Conservation (phyloP, 53 echinoderm and acorn worm species). For the Luidia sarsii region DNA sequence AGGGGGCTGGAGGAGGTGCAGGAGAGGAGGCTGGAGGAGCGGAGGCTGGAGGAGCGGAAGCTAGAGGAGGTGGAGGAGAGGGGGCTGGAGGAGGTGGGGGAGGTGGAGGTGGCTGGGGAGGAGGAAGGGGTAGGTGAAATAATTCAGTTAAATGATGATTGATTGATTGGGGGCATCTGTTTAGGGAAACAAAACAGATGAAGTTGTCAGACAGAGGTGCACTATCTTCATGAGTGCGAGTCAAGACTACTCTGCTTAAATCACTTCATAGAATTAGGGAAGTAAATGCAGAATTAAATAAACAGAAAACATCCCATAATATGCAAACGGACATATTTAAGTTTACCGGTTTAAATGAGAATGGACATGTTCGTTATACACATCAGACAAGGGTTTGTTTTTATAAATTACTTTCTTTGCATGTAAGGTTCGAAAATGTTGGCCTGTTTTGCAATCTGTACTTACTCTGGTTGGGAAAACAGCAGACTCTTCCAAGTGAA, state of each 20-base stretch:
- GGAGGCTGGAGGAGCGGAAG: no score
- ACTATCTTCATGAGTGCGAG: background rate
- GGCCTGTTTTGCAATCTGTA: conserved; percentile 11
- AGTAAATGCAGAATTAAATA: background rate
- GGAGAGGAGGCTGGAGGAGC: no score
- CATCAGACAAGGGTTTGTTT: conserved; percentile 4
- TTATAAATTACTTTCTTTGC: conserved; percentile 1
- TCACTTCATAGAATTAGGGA: background rate
- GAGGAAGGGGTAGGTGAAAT: no score
- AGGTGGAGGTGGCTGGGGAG: no score
- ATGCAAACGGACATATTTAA: background rate
- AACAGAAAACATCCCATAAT: background rate
- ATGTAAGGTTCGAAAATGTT: conserved; percentile 13
- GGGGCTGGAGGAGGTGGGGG: no score
- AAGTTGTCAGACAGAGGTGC: background rate
- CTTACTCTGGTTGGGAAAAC: background rate
- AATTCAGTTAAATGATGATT: no score
- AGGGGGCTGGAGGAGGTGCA: no score
- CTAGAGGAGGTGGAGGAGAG: no score
- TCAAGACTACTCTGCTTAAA: background rate
- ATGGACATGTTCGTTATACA: background rate
- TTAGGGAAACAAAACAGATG: background rate
- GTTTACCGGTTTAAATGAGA: background rate
- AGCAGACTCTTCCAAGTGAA: background rate
- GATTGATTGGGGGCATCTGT: no score